Conservation (phyloP, 2,888 invertebrate genomes). For the Andrena praecox region DNA sequence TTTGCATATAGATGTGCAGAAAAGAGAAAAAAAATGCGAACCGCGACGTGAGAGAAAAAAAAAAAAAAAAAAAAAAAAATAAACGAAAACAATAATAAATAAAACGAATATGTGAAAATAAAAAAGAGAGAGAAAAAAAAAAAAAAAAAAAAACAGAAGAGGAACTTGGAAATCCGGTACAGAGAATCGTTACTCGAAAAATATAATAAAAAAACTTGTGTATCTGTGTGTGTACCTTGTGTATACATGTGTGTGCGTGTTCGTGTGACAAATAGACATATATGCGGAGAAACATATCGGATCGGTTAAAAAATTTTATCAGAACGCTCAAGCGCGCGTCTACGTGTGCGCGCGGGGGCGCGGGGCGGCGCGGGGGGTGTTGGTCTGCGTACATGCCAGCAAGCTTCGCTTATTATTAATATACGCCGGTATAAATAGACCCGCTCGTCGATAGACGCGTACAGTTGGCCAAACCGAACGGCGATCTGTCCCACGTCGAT, state of each 20-base stretch:
- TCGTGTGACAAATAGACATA: too few relatives aligned
- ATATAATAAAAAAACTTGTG: slow-evolving; percentile 27
- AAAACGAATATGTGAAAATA: slow-evolving; percentile 6
- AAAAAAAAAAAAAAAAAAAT: not conserved
- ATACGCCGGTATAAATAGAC: not conserved
- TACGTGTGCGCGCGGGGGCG: not conserved
- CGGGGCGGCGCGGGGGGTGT: too few relatives aligned
- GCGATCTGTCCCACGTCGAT: not conserved
- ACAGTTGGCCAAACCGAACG: slow-evolving; percentile 2
- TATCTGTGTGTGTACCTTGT: not conserved
- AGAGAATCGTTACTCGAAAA: slow-evolving; percentile 35
- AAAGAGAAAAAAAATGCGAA: slow-evolving; percentile 20
- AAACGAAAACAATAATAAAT: not conserved
- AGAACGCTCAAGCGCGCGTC: not conserved
- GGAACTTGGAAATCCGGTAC: slow-evolving; percentile 52
- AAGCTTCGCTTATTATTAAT: slow-evolving; percentile 34
- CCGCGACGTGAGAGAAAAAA: not conserved
- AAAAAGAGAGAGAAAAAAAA: not conserved
- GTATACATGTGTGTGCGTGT: slow-evolving; percentile 6
- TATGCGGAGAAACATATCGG: too few relatives aligned
- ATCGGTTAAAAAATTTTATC: not conserved
- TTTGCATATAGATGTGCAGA: slow-evolving; percentile 29
- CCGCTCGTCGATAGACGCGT: not conserved
- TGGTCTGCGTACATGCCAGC: slow-evolving; percentile 16
- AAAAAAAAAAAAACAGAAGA: slow-evolving; percentile 12